Conservation (phyloP, 2,797 vertebrate species). For the Gambelia wislizenii region DNA sequence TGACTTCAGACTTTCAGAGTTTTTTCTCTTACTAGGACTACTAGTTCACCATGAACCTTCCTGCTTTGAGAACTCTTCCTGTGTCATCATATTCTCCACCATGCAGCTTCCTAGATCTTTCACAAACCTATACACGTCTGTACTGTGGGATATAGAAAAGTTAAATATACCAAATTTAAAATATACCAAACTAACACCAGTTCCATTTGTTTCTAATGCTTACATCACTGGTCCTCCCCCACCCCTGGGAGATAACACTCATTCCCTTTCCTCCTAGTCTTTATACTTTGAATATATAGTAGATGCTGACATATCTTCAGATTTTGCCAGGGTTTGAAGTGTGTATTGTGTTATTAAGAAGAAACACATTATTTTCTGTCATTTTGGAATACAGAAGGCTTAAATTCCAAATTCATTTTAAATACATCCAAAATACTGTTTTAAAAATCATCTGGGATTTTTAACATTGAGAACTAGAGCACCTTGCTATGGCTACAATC, state of each 20-base stretch:
- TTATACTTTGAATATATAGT: not conserved
- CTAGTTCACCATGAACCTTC: not conserved
- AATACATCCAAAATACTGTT: constrained; percentile 12
- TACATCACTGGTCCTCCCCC: no score
- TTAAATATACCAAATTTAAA: no score
- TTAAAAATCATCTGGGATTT: constrained; percentile 1
- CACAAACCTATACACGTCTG: not conserved
- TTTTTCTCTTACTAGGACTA: not conserved
- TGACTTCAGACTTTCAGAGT: not conserved
- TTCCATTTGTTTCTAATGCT: not conserved
- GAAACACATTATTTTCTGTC: not conserved
- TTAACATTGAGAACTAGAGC: not conserved
- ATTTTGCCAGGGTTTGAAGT: not conserved
- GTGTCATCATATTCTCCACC: not conserved
- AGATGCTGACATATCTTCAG: not conserved
- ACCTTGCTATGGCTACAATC: not conserved
- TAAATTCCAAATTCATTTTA: constrained; percentile 42
- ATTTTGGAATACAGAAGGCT: not conserved
- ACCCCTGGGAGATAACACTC: not conserved
- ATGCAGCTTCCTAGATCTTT: not conserved
- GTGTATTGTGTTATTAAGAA: not conserved
- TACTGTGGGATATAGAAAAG: not conserved
- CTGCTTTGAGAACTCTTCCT: not conserved
- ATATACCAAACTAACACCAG: not conserved
- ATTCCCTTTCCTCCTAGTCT: not conserved